Percentiles rank a stretch among this genome's conserved stretches.
phyloP scores from a whole-genome alignment of 2,113 vertebrate genomes.

The Prunella fulvescens region DNA sequence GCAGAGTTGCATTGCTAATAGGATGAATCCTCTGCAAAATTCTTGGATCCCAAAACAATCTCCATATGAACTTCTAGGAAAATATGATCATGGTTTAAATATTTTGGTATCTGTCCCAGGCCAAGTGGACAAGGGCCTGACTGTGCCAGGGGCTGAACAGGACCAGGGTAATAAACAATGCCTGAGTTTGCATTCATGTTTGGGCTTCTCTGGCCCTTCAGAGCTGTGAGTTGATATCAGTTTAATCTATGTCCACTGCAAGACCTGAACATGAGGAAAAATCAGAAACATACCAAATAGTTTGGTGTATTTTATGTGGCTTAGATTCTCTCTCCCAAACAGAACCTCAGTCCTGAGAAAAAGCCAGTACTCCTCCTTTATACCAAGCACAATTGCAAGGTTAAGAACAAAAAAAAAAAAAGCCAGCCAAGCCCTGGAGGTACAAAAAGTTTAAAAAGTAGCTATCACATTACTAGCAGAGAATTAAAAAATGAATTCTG shows the following conservation, averaged over 20 bases:
- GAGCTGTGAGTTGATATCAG: not conserved
- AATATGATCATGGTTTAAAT: not conserved
- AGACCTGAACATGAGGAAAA: not conserved
- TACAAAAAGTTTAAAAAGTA: not conserved
- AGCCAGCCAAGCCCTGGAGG: not conserved
- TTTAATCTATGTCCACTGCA: not conserved
- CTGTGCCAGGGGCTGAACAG: not conserved
- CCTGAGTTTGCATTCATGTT: not conserved
- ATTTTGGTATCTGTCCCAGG: not conserved
- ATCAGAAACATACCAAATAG: rapidly evolving
- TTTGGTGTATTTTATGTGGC: not conserved
- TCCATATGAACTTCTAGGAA: not conserved
- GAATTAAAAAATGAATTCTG: not conserved
- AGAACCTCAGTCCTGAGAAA: not conserved
- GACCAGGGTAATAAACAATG: not conserved
- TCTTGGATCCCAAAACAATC: not conserved
- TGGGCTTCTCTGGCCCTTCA: not conserved
- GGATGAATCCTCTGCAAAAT: not conserved
- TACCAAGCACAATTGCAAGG: not conserved
- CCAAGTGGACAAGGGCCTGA: not conserved
- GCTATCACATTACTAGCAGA: not conserved
- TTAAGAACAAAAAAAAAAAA: not conserved
- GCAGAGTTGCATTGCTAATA: not conserved
- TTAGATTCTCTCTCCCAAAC: not conserved
- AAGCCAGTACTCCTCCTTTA: not conserved